phyloP scores from a whole-genome alignment of 1,140 invertebrate genomes.

The Melitaea cinxia region DNA sequence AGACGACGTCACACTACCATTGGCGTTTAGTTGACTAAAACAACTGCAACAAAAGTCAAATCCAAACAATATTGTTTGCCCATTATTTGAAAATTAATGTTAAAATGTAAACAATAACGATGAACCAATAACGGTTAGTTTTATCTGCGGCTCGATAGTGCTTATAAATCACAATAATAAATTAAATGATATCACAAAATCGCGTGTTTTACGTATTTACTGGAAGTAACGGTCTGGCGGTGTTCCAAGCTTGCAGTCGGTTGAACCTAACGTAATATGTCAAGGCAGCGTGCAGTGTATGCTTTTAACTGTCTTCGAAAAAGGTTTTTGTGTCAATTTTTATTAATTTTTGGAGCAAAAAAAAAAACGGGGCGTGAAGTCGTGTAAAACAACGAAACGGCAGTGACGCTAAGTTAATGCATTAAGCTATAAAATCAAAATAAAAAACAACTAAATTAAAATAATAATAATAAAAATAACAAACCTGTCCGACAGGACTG shows the following conservation, averaged over 20 bases:
- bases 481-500: too few species aligned
- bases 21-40: too few species aligned
- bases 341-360: too few species aligned
- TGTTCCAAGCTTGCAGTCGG: slow-evolving; percentile 2
- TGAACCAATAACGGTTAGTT: slow-evolving; percentile 1
- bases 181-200: slow-evolving; percentile 24
- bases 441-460: too few species aligned
- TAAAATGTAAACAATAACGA: background rate
- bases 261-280: slow-evolving; percentile 1
- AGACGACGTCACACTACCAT: too few species aligned
- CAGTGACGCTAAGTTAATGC: too few species aligned
- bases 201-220: slow-evolving; percentile 25
- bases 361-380: too few species aligned
- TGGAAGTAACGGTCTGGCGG: slow-evolving; percentile 6
- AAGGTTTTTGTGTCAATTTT: background rate
- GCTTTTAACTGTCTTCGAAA: background rate
- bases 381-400: too few species aligned
- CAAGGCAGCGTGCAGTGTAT: background rate
- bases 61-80: too few species aligned
- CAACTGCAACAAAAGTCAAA: too few species aligned
- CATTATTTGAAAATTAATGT: background rate
- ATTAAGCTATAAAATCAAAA: too few species aligned
- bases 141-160: slow-evolving; percentile 5
- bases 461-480: too few species aligned
- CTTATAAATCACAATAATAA: slow-evolving; percentile 29